These are phyloP conservation scores for Nasonia oneida DNA, from an alignment of 2,888 invertebrate genomes.

Conservation along the genomic window DNA sequence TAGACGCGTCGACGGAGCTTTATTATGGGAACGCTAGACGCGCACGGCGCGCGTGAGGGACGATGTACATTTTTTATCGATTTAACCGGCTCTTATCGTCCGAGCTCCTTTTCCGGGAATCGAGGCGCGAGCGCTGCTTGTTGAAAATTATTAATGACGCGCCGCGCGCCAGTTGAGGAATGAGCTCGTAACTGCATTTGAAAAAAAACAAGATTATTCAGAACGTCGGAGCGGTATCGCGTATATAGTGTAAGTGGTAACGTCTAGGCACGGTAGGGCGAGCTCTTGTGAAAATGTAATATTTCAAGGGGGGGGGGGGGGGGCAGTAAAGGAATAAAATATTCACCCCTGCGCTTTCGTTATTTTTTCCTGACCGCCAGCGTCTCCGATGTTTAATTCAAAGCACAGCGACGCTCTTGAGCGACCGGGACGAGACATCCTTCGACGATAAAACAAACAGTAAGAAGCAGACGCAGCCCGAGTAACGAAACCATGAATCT, in stretches of 20 bases:
- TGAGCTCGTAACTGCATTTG: neutral
- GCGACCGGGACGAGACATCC: neutral
- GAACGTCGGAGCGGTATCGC: too few species aligned
- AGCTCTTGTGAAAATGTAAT: neutral
- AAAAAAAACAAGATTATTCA: neutral
- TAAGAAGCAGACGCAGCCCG: neutral
- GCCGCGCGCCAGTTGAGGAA: neutral
- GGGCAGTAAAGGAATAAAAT: neutral
- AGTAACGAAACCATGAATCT: neutral
- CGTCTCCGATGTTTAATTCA: neutral
- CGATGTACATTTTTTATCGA: constrained; percentile 23
- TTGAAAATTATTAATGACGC: constrained; percentile 29
- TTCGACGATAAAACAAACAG: neutral
- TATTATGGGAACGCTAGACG: neutral
- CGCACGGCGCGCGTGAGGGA: neutral
- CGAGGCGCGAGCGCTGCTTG: neutral
- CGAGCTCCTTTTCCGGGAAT: neutral
- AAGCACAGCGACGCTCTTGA: neutral
- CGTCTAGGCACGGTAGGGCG: neutral
- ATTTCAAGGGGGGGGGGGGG: neutral
- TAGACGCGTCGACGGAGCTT: too few species aligned
- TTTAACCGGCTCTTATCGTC: constrained; percentile 1
- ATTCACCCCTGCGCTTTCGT: too few species aligned
- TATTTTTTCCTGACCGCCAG: neutral
- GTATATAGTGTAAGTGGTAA: neutral